Evolutionary conservation across 2,888 invertebrate genomes (phyloP), one percentile per base, ranked within the genome.

Genomic region (Melieria omissa): DNA sequence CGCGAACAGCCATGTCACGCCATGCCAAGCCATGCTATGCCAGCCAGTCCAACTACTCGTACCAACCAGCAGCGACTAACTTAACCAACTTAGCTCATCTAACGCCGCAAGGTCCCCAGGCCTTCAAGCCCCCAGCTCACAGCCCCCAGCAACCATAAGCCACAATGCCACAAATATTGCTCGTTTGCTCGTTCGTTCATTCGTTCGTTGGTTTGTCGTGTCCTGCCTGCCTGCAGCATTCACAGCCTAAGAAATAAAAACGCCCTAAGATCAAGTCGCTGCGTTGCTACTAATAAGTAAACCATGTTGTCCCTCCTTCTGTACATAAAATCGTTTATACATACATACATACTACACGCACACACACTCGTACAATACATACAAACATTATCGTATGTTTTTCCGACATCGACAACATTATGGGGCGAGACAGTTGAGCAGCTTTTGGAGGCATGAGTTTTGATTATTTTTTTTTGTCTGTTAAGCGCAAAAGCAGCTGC

Each of bases 241-340:
- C 68, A 57, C 61, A 61, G 49, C 16, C 16, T 65, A 44, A 65
- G 52, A 10, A 69, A 62, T 65, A 44, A 54, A 54, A 16, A 57
- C 46, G 5, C 47, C 61, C 61, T 69, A 68, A 71, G 61, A 65
- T 49, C 68, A 61, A 64, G 46, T 73, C n/a, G 14, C 41, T 42
- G 45, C 70, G 9, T 62, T 52, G 47, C 62, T 70, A 64, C 65
- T 70, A 68, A 76, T 70, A 65, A 75, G 74, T 77, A 80, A 81
- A 80, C 80, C 83, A 85, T 86, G 83, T 83, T 82, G 84, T 85
- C 84, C 85, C 86, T 83, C 82, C 84, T 81, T 79, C 78, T 79
- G 78, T 79, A 75, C 71, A 76, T 70, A 70, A 55, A 57, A 60
- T 12, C 44, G 54, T 68, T 10, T 52, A 54, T 41, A 63, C 16